Percentiles rank a stretch among this genome's conserved stretches.
These are phyloP conservation scores for Calameuta filiformis DNA, from an alignment of 2,888 invertebrate genomes.

Conservation along the genomic window DNA sequence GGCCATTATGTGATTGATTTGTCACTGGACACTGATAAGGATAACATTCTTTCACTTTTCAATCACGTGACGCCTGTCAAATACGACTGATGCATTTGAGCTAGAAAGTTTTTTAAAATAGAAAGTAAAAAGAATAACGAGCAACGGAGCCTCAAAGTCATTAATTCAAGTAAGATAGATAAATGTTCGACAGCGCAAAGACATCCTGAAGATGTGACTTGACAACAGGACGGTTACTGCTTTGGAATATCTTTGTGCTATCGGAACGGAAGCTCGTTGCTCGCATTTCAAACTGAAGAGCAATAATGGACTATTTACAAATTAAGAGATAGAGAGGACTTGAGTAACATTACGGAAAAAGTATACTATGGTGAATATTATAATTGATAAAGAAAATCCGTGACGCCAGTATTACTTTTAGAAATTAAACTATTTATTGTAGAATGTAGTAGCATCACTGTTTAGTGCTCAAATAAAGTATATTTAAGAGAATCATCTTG, in stretches of 20 bases:
- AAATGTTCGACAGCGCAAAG: background rate
- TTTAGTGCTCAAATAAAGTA: conserved; percentile 52
- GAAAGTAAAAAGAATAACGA: background rate
- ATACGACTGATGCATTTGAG: background rate
- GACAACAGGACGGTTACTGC: background rate
- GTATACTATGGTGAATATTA: background rate
- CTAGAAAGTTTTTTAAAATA: background rate
- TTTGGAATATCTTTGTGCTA: background rate
- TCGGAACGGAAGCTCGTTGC: background rate
- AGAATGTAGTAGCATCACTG: conserved; percentile 46
- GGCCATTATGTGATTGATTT: background rate
- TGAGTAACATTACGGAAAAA: background rate
- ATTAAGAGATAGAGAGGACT: conserved; percentile 11
- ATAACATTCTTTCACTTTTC: background rate
- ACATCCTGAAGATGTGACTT: background rate
- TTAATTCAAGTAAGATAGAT: background rate
- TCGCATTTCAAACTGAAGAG: background rate
- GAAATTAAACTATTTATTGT: conserved; percentile 35
- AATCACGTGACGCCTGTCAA: background rate
- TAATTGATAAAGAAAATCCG: background rate
- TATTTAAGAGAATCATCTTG: conserved; percentile 8
- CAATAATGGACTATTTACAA: conserved; percentile 13
- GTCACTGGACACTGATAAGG: background rate
- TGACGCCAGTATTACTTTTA: conserved; percentile 10
- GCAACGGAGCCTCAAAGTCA: background rate